Base-by-base conservation (phyloP, 2,888 invertebrate genomes). In the Axea sp. region DNA sequence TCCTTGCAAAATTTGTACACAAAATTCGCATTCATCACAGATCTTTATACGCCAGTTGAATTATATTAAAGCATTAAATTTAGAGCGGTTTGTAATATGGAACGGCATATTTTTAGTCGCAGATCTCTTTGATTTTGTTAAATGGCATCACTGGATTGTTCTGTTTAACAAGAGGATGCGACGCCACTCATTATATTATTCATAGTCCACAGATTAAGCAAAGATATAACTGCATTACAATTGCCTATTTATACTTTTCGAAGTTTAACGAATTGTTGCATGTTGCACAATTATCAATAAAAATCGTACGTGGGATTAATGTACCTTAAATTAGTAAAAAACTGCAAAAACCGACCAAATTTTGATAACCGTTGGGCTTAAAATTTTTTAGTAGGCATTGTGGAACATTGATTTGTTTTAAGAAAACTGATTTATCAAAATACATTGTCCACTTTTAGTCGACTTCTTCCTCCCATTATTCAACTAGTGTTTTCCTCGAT, bases 211-310 rank as follows among this genome's bases (percentile, higher is more conserved):
- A 7, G 17, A 53, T 53, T 39, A 53, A 26, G 26, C 30, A 8
- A 47, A 47, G 28, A 3, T 33, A 47, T 26, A 59, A 35, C 19
- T 19, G 15, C 14, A 17, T 39, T 31, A n/a, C 22, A 30, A 62
- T 22, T 31, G n/a, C 6, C 31, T 39, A 39, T 64, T 64, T 51
- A 51, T 43, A 49, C 14, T 30, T 26, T 41, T 51, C 14, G 17
- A 33, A 51, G 64, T 53, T 43, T 43, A 26, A 53, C 43, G 28
- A 43, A 64, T 53, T 53, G 35, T 64, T 64, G 64, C 64, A 64
- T 53, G 64, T 28, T 53, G 19, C 47, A 59, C 8, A 39, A 60
- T 64, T 64, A 28, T 64, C 45, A 35, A 15, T 26, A 47, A 65
- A 65, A 45, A 65, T 8, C 12, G 17, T 26, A 33, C 26, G n/a